A percentile compares a stretch with the other conserved stretches of the same genome.
phyloP scores from a whole-genome alignment of 2,113 vertebrate genomes.

The Megaceryle torquata region DNA sequence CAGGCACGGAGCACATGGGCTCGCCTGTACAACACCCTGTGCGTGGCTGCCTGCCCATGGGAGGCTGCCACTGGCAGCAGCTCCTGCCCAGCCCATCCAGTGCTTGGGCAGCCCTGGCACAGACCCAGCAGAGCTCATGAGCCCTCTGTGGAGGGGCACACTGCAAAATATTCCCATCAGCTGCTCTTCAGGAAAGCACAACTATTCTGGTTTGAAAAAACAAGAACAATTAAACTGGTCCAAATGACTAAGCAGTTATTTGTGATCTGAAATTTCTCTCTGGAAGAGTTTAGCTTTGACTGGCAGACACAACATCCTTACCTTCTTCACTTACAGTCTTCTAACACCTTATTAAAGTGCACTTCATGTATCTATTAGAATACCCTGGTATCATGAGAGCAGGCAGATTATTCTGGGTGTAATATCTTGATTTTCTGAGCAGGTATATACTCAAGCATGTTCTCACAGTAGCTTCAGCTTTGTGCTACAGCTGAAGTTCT shows the following conservation, averaged over 20 bases:
- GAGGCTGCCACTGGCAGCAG: background rate
- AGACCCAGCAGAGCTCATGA: background rate
- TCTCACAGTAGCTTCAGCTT: constrained; percentile 26
- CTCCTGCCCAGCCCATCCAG: background rate
- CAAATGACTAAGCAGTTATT: constrained; percentile 27
- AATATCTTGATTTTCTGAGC: constrained; percentile 27
- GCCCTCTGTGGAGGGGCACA: background rate
- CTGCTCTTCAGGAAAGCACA: background rate
- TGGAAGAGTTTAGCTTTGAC: background rate
- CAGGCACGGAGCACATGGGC: background rate
- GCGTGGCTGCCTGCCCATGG: background rate
- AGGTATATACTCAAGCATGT: background rate
- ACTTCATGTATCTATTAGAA: background rate
- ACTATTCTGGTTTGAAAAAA: background rate
- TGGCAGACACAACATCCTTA: background rate
- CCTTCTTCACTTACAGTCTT: background rate
- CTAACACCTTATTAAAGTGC: background rate
- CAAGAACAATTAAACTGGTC: background rate
- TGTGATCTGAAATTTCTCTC: background rate
- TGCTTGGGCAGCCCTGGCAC: background rate
- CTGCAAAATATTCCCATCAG: background rate
- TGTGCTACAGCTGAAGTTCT: constrained; percentile 47
- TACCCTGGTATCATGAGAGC: background rate
- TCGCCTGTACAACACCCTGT: accelerated
- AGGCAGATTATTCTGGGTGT: background rate